These are phyloP conservation scores for Protodeltote pygarga DNA, from an alignment of 2,888 invertebrate species.

Conservation along the genomic window DNA sequence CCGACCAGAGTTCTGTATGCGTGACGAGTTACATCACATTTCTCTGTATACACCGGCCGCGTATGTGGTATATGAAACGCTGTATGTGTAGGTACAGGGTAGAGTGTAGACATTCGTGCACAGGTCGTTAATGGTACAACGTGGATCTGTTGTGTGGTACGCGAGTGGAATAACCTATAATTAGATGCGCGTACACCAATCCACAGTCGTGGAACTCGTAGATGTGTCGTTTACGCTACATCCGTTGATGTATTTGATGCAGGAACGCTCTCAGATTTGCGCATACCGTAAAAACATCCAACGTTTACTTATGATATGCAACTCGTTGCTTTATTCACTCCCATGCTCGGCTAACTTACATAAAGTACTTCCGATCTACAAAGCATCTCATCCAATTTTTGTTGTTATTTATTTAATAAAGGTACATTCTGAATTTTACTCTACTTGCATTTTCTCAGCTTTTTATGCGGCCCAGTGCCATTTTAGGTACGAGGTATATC, in stretches of 20 bases:
- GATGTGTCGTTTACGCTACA: constrained; percentile 74
- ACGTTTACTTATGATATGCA: constrained; percentile 7
- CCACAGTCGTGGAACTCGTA: constrained; percentile 71
- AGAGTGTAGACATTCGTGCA: constrained; percentile 75
- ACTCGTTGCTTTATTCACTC: not conserved
- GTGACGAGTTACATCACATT: constrained; percentile 71
- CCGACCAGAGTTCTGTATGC: constrained; percentile 60
- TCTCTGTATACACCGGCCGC: constrained; percentile 57
- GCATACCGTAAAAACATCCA: constrained; percentile 17
- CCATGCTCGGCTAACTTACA: not conserved
- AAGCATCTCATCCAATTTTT: constrained; percentile 25
- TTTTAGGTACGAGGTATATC: constrained; percentile 5
- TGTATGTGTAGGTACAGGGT: constrained; percentile 61
- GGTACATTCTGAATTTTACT: constrained; percentile 18
- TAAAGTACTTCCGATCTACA: constrained; percentile 25
- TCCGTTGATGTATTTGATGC: constrained; percentile 65
- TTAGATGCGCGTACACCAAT: constrained; percentile 83
- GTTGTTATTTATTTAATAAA: no score
- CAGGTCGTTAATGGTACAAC: constrained; percentile 80
- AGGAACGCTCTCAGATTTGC: constrained; percentile 52
- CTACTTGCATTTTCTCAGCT: constrained; percentile 1
- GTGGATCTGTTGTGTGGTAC: constrained; percentile 80
- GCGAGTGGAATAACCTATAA: constrained; percentile 85
- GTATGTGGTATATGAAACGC: constrained; percentile 58
- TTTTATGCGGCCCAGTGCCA: constrained; percentile 3